Conservation (phyloP, 2,113 vertebrate genomes). For the Madoqua kirkii region DNA sequence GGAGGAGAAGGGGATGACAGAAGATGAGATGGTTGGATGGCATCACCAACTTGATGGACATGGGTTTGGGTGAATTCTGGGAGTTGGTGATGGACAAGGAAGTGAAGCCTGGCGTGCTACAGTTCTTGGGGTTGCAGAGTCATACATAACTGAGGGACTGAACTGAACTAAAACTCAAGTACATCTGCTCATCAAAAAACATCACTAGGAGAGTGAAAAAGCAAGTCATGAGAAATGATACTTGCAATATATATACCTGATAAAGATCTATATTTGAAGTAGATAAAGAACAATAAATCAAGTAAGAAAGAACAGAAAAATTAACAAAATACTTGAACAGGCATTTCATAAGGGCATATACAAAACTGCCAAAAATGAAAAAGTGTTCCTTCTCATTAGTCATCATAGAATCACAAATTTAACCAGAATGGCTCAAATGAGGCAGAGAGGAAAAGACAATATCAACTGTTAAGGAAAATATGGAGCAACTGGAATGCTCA, state of each 20-base stretch:
- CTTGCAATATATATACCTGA: background rate
- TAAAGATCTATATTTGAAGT: background rate
- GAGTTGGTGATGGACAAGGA: background rate
- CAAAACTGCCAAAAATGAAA: background rate
- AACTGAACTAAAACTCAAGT: background rate
- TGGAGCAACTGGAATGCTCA: background rate
- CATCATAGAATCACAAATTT: background rate
- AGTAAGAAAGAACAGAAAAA: background rate
- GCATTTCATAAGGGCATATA: background rate
- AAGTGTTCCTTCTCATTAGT: background rate
- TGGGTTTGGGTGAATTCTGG: background rate
- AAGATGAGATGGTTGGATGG: background rate
- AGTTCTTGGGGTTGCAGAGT: background rate
- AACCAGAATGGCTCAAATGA: background rate
- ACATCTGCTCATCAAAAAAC: background rate
- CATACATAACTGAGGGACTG: background rate
- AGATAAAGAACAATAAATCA: background rate
- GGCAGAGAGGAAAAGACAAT: background rate
- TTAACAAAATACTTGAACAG: background rate
- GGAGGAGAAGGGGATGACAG: background rate
- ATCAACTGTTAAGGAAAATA: background rate
- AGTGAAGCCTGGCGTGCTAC: rapidly evolving
- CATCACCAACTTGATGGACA: background rate
- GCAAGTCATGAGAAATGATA: background rate
- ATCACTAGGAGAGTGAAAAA: background rate